Base-by-base conservation (phyloP, 2,888 invertebrate genomes). In the Automeris io region DNA sequence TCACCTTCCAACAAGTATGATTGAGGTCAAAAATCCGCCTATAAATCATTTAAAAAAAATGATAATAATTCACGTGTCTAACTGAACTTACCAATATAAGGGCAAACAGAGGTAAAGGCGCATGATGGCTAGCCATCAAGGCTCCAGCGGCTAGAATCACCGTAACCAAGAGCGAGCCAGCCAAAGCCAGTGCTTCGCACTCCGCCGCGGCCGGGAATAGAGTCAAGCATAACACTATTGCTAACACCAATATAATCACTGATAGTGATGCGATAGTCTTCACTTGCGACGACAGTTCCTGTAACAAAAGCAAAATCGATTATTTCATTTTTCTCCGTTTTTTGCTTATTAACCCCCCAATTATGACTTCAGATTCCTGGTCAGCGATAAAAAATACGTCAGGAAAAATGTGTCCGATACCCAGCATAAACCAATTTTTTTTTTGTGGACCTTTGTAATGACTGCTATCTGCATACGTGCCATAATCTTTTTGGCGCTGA, bases 31-130 rank as follows among this genome's bases (percentile, higher is more conserved):
- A n/a, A n/a, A n/a, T n/a, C n/a, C n/a, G n/a, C n/a, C n/a, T n/a
- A n/a, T n/a, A n/a, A n/a, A n/a, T n/a, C n/a, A n/a, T n/a, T n/a
- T n/a, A n/a, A n/a, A n/a, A n/a, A n/a, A n/a, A n/a, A n/a, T n/a
- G n/a, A n/a, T n/a, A n/a, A n/a, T n/a, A n/a, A n/a, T n/a, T n/a
- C n/a, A n/a, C n/a, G n/a, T n/a, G n/a, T n/a, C n/a, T n/a, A n/a
- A n/a, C n/a, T n/a, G n/a, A 16, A 67, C 86, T 82, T 60, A 90
- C 90, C 76, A 95, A 77, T 52, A 95, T 90, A 2, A 94, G 85
- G 19, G 93, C 92, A 63, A 95, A 95, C 24, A 95, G 87, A 0
- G 94, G 92, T 51, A 93, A 60, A 7, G 90, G 90, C 13, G 89
- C 90, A 54, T 88, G 90, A 39, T 89, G 79, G 2, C 90, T 90